Base-by-base conservation (phyloP, 2,888 invertebrate species). In the Volucella inflata region DNA sequence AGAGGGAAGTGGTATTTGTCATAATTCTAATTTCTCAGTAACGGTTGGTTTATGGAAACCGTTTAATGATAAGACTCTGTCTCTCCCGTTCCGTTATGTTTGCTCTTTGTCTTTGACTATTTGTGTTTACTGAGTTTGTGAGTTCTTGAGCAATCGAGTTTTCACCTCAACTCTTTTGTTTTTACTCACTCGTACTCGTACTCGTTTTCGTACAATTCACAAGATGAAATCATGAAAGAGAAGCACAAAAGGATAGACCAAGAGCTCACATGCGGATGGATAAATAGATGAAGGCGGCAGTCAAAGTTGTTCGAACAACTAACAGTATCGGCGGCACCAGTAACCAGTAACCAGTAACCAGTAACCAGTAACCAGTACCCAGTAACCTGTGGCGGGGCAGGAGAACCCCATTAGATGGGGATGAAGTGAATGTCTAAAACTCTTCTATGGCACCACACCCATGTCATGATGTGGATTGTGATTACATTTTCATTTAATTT, bases 401-500 rank as follows among this genome's bases (percentile, higher is more conserved):
- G 72, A 64, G 65, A 51, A 36, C 57, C 14, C 76, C 62, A 48
- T 8, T 72, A 71, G 67, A 85, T 76, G 85, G 85, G 85, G 85
- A 81, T 85, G 85, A 85, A 85, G 85, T 85, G 85, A 85, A 85
- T 85, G 85, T 85, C 85, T 85, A 53, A 81, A 85, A 81, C 76
- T 85, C 85, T 85, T 85, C 81, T 81, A 57, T 80, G 77, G 85
- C 75, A 85, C 85, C 85, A 85, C 85, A 85, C 85, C 85, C 85
- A 85, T 85, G 85, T 85, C 85, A 85, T 85, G 85, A 85, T 85
- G 85, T 81, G 85, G 85, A 85, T 77, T 85, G 85, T 77, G 85
- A 85, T 85, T 85, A 85, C 85, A 85, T 85, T 85, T 85, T 85
- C 85, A 85, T 85, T 85, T 85, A 85, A 85, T 85, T 85, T 85